Evolutionary conservation across 30 jellyfish, hydroid and myxozoan genomes (phyloP).

Genomic region (Turritopsis dohrnii): DNA sequence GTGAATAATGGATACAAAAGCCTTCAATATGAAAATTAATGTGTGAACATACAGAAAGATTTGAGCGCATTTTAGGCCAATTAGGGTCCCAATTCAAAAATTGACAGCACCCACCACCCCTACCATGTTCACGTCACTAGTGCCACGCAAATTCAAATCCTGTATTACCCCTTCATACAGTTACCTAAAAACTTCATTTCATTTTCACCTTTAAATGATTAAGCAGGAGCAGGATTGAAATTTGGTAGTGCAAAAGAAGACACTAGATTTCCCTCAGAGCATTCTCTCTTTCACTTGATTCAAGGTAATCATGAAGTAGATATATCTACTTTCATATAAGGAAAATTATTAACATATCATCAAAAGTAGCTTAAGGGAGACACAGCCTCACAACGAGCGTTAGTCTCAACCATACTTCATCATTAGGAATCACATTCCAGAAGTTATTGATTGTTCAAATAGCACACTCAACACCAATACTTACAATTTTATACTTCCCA

Average conservation of each 20-base stretch:
- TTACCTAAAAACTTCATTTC: too few species aligned
- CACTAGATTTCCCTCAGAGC: neutral
- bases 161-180: too few species aligned
- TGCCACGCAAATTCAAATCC: too few species aligned
- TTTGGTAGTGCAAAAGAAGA: neutral
- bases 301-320: constrained; percentile 21
- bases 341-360: constrained; percentile 10
- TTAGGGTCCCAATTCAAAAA: too few species aligned
- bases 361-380: neutral
- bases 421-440: neutral
- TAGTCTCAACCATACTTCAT: constrained; percentile 16
- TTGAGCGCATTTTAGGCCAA: too few species aligned
- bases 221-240: neutral
- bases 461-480: neutral
- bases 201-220: neutral
- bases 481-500: constrained; percentile 85
- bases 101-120: too few species aligned
- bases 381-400: neutral
- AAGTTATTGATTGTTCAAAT: too few species aligned
- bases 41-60: too few species aligned
- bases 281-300: neutral
- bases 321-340: constrained; percentile 19
- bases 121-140: too few species aligned
- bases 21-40: too few species aligned
- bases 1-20: too few species aligned